phyloP scores from a whole-genome alignment of 2,113 vertebrate genomes.

The Corythornis vintsioides region DNA sequence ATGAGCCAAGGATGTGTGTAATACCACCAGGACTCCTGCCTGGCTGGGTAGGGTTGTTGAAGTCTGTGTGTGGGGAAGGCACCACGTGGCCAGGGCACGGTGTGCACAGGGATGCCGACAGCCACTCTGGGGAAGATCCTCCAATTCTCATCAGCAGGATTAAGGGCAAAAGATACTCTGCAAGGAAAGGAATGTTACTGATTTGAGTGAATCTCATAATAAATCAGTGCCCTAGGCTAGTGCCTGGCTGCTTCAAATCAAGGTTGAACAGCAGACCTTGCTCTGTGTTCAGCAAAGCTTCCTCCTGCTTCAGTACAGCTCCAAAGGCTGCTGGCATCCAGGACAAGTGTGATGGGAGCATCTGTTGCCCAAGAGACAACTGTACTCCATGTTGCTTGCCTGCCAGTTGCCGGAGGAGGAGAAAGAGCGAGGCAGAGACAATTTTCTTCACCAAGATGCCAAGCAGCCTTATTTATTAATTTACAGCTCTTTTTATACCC shows the following conservation, averaged over 20 bases:
- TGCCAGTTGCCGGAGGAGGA: no score
- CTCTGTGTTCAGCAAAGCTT: neutral
- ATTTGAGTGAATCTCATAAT: neutral
- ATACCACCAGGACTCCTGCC: neutral
- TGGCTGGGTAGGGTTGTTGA: neutral
- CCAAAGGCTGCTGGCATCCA: neutral
- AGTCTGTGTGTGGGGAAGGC: neutral
- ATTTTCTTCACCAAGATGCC: no score
- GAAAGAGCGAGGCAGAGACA: no score
- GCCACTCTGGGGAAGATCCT: neutral
- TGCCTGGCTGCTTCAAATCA: neutral
- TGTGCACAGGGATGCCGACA: neutral
- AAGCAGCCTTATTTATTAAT: no score
- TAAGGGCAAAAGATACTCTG: neutral
- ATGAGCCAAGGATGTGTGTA: neutral
- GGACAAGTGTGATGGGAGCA: neutral
- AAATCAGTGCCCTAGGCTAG: neutral
- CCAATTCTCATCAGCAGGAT: neutral
- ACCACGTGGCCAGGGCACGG: neutral
- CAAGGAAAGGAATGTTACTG: neutral
- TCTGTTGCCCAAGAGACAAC: neutral
- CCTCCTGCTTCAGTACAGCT: neutral
- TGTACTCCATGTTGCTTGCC: neutral
- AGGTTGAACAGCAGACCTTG: neutral
- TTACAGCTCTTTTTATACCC: no score